A percentile compares a stretch with the other conserved stretches of the same genome.
phyloP scores from a whole-genome alignment of 2,113 vertebrate genomes.

The Chaetura pelagica region DNA sequence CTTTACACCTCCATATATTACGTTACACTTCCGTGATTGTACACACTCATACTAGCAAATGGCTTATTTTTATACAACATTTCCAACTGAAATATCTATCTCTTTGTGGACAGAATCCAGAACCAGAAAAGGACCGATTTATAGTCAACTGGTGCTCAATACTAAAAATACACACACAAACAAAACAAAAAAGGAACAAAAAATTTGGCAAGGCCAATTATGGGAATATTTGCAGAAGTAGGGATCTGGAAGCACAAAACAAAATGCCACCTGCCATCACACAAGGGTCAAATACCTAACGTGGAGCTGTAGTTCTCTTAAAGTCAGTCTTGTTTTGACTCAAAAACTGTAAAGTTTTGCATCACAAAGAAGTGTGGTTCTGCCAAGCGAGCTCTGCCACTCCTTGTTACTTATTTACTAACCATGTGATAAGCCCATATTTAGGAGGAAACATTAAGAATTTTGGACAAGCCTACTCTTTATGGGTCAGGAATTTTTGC shows the following conservation, averaged over 20 bases:
- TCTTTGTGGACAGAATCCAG: constrained; percentile 40
- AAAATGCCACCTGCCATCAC: not conserved
- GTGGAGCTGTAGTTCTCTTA: not conserved
- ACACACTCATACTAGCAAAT: constrained; percentile 52
- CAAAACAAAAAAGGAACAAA: not conserved
- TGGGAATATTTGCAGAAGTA: not conserved
- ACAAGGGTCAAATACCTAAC: not conserved
- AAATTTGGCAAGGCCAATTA: not conserved
- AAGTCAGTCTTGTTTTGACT: not conserved
- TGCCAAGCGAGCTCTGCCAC: not conserved
- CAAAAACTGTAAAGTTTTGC: not conserved
- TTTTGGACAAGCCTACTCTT: not conserved
- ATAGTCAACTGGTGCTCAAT: constrained; percentile 74
- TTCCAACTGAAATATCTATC: constrained; percentile 38
- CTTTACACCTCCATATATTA: not conserved
- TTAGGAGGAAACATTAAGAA: not conserved
- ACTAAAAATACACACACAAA: not conserved
- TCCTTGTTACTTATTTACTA: not conserved
- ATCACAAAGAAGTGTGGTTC: not conserved
- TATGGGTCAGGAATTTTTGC: not conserved
- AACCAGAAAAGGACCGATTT: constrained; percentile 44
- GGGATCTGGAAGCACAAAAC: constrained; percentile 47
- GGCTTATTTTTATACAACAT: constrained; percentile 83
- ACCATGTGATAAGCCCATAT: not conserved
- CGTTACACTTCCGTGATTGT: constrained; percentile 20